Conservation (phyloP, 2,113 vertebrate genomes). For the Cricetomys ansorgei region DNA sequence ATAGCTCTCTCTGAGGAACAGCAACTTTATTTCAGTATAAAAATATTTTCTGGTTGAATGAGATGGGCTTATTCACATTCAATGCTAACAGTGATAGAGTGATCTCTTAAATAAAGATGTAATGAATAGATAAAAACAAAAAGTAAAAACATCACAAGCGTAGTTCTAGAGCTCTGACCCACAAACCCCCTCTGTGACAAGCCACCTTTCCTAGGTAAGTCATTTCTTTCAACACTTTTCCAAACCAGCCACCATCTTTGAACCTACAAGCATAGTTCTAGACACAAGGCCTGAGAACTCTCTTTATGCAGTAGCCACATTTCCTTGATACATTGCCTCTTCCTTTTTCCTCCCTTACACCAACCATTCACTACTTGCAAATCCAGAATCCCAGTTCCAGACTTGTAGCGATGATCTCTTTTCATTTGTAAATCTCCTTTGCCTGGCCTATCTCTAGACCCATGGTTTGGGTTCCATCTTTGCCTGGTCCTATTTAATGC, state of each 20-base stretch:
- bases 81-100: background rate
- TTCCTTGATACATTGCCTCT: background rate
- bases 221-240: background rate
- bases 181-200: background rate
- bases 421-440: background rate
- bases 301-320: background rate
- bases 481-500: background rate
- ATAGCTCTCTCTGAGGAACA: conserved; percentile 22
- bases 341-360: background rate
- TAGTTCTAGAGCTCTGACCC: background rate
- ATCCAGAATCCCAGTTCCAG: background rate
- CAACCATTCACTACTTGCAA: background rate
- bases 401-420: background rate
- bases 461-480: background rate
- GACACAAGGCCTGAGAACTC: background rate
- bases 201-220: background rate
- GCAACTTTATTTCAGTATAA: conserved; percentile 36
- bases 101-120: background rate
- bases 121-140: background rate
- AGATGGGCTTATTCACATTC: conserved; percentile 44
- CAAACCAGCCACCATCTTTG: background rate
- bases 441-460: background rate
- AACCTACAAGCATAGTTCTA: background rate
- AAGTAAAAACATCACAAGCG: background rate
- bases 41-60: conserved; percentile 31